Conservation (phyloP, 1,140 invertebrate species). For the Cydia pomonella region DNA sequence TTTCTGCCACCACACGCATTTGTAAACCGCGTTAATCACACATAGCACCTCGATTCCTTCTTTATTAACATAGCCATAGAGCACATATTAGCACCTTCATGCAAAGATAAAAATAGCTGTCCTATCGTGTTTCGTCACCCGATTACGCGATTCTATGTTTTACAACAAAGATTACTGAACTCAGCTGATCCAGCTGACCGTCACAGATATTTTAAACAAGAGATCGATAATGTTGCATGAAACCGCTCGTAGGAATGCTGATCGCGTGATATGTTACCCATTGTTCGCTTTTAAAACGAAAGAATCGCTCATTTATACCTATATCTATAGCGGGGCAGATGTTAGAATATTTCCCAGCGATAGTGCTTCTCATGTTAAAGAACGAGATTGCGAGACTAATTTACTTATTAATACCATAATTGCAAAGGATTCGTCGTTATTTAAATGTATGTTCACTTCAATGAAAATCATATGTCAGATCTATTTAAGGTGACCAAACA, state of each 20-base stretch:
- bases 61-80: background rate
- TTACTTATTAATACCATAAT: too few species aligned
- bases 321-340: background rate
- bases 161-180: constrained; percentile 23
- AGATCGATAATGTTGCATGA: constrained; percentile 25
- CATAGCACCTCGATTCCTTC: background rate
- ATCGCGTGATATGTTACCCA: constrained; percentile 9
- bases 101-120: constrained; percentile 4
- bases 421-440: too few species aligned
- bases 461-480: background rate
- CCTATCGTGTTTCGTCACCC: constrained; percentile 30
- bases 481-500: background rate
- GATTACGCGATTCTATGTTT: constrained; percentile 27
- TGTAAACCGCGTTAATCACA: background rate
- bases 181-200: constrained; percentile 6
- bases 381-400: too few species aligned
- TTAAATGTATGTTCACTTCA: background rate
- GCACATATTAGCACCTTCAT: background rate
- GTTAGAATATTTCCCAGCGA: background rate
- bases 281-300: background rate
- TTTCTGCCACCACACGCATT: background rate
- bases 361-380: background rate
- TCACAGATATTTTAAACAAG: constrained; percentile 4
- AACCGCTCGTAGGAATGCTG: background rate
- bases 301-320: background rate